Base-by-base conservation (phyloP, 64 coral and sea anemone species). In the Stylophora pistillata region DNA sequence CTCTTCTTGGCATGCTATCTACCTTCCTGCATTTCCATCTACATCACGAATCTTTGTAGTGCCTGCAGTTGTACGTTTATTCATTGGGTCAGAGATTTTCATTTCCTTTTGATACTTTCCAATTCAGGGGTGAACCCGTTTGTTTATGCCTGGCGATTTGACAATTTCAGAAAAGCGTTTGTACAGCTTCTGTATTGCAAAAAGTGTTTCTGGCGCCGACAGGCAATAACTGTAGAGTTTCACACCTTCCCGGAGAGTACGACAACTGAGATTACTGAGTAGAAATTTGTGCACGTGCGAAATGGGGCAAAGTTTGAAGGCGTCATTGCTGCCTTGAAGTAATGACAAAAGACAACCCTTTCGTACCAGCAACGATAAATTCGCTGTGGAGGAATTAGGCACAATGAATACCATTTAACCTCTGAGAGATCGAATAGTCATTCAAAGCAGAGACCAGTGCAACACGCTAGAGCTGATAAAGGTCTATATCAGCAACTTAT, bases 121-220 rank as follows among this genome's bases (percentile, higher is more conserved):
- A 93, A 97, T 74, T 93, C 91, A 10, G 79, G 88, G 4, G 80
- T 97, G 37, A 97, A 97, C 62, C 95, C 95, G 15, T 93, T 90
- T 66, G 71, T 97, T 33, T 97, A 93, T 30, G 95, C 91, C 14
- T 97, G 89, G 55, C 87, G 91, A 28, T 86, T 93, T n/a, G 62
- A 97, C 52, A 93, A 88, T 61, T 97, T 93, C 72, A 81, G 83
- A 71, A 89, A 88, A 9, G 95, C 87, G 26, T 86, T 94, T 68
- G 27, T 6, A 10, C 23, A 74, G 85, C 26, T 87, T 4, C 56
- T 87, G n/a, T 27, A 0, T 21, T 53, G 21, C 10, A 65, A 23
- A n/a, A 84, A 69, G 20, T 52, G 62, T 82, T 82, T 7, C 0
- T 12, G 59, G 10, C 61, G 41, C 20, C 26, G 31, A 15, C 66